Base-by-base conservation (phyloP, 2,797 vertebrate genomes). In the Tragopan temminckii region DNA sequence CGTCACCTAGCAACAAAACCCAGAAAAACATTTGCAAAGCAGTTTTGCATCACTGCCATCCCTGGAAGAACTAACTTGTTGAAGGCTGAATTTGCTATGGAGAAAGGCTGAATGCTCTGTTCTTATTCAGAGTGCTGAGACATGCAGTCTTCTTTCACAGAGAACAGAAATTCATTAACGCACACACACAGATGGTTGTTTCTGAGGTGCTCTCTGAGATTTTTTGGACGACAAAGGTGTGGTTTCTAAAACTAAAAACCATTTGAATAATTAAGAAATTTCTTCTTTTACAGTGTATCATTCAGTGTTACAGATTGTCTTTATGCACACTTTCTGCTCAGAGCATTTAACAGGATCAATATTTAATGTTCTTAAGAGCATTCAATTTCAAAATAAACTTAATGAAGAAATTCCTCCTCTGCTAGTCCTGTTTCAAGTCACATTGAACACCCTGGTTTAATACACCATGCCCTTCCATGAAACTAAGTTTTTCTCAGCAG, bases 1-100 rank as follows among this genome's bases (percentile, higher is more conserved):
- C 97, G 96, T 98, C 96, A 94, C 97, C 97, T 98, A 98, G 97
- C 98, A 98, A 98, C 98, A 97, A 97, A 98, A 90, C 93, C 96
- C 94, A 97, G 97, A 96, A 97, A 98, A 98, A 98, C 97, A 98
- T 98, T 98, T 77, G 96, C 96, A 96, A 97, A 97, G 97, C 95
- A 97, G 94, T 96, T 97, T 97, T 97, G 89, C 95, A 94, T 95
- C 84, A 92, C 92, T 96, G 96, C 96, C 96, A 93, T 96, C 95
- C 72, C 86, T 87, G 92, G 95, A 97, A 97, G 97, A 94, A 80
- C 91, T 95, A 95, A 97, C 97, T 97, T 93, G 96, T 91, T 95
- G 96, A 96, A 96, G 97, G 95, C 90, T 97, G 97, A 95, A 96
- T 98, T 97, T 97, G 95, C 93, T 91, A 95, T 96, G 96, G 96